phyloP scores from a whole-genome alignment of 2,113 vertebrate species.

The Oryzias javanicus region DNA sequence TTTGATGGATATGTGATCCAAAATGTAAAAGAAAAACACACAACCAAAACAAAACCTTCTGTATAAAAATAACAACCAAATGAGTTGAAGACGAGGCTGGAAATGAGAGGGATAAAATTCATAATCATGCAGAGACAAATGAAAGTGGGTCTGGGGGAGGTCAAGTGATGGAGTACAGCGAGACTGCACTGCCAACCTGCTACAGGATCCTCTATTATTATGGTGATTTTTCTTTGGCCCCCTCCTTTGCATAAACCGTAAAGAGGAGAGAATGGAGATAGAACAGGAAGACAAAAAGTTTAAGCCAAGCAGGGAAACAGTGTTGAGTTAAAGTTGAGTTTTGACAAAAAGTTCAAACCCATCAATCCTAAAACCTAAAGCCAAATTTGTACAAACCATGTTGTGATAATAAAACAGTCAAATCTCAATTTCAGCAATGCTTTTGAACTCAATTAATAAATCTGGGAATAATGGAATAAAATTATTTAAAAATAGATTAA shows the following conservation, averaged over 20 bases:
- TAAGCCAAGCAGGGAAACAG: conserved; percentile 30
- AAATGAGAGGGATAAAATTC: conserved; percentile 26
- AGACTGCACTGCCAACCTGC: conserved; percentile 88
- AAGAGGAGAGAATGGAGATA: conserved; percentile 49
- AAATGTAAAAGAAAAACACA: not conserved
- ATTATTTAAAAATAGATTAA: not conserved
- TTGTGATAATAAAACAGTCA: too few relatives aligned
- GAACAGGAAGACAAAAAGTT: conserved; percentile 58
- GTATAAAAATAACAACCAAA: conserved; percentile 13
- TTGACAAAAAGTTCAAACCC: conserved; percentile 3
- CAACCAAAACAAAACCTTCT: conserved; percentile 12
- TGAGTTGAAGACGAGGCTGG: conserved; percentile 24
- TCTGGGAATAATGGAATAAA: too few relatives aligned
- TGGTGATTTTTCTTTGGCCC: conserved; percentile 93
- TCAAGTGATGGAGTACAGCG: conserved; percentile 66
- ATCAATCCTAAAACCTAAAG: conserved; percentile 7
- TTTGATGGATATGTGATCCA: conserved; percentile 1
- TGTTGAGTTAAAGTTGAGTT: conserved; percentile 17
- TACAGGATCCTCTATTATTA: conserved; percentile 97
- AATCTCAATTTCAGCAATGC: too few relatives aligned
- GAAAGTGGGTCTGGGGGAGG: conserved; percentile 3
- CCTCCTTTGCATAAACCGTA: conserved; percentile 74
- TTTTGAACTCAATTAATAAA: too few relatives aligned
- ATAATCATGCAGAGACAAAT: conserved; percentile 43
- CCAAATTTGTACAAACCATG: too few relatives aligned